These are phyloP conservation scores for Apodemia hepburni DNA, from an alignment of 2,888 invertebrate genomes.

Conservation along the genomic window DNA sequence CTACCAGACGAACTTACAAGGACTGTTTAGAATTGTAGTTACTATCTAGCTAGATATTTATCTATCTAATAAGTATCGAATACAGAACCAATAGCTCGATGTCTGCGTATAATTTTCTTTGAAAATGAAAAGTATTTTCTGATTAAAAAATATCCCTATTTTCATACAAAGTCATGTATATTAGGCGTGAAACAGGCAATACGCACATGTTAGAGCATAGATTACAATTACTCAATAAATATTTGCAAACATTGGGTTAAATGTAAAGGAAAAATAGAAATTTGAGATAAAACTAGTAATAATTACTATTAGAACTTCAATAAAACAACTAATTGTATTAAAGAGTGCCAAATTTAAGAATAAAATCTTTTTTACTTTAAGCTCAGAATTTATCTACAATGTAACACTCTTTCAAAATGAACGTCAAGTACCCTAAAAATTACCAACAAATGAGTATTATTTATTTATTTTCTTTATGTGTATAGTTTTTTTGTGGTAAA, in stretches of 20 bases:
- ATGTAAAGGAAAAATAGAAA: constrained; percentile 6
- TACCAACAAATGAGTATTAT: constrained; percentile 11
- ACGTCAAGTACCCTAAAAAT: neutral
- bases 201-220: constrained; percentile 61
- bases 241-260: constrained; percentile 13
- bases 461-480: constrained; percentile 26
- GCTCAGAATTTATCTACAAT: constrained; percentile 13
- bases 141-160: constrained; percentile 70
- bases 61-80: constrained; percentile 50
- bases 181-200: constrained; percentile 65
- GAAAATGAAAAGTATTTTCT: constrained; percentile 68
- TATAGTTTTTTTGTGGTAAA: constrained; percentile 45
- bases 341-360: neutral
- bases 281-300: constrained; percentile 8
- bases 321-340: neutral
- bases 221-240: constrained; percentile 25
- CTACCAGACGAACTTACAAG: constrained; percentile 42
- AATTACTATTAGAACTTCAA: constrained; percentile 7
- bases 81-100: constrained; percentile 61
- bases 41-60: constrained; percentile 59
- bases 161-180: constrained; percentile 68
- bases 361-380: constrained; percentile 14
- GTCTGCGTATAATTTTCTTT: constrained; percentile 59
- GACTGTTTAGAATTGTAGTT: constrained; percentile 66
- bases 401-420: neutral